A percentile compares a stretch with the other conserved stretches of the same genome.
Conservation (phyloP, 2,888 invertebrate genomes). For the Piscicola geometra region DNA sequence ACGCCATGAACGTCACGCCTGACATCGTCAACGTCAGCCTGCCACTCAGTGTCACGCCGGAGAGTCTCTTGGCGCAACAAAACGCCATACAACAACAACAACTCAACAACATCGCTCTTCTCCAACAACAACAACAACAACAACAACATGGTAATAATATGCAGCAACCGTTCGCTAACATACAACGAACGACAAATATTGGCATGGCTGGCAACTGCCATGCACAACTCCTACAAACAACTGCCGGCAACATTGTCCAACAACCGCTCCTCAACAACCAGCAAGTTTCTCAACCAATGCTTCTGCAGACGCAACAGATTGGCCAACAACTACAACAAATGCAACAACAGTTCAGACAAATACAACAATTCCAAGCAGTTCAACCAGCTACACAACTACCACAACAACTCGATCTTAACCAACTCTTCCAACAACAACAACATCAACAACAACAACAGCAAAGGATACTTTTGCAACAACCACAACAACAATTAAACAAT, state of each 20-base stretch:
- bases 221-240: neutral
- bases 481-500: neutral
- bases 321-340: neutral
- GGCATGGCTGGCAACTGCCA: no score
- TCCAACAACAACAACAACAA: conserved; percentile 3
- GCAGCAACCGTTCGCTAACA: no score
- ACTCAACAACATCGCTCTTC: neutral
- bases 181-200: no score
- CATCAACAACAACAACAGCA: conserved; percentile 5
- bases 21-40: conserved; percentile 2
- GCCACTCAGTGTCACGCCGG: conserved; percentile 4
- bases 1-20: conserved; percentile 30
- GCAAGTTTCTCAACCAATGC: neutral
- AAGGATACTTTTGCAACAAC: neutral
- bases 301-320: neutral
- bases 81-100: conserved; percentile 8
- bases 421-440: neutral
- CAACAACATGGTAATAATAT: neutral
- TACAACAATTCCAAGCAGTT: no score
- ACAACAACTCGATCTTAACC: neutral
- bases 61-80: neutral
- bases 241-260: neutral
- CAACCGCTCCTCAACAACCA: neutral
- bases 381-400: no score
- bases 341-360: neutral